Percentiles rank a stretch among this genome's conserved stretches.
Evolutionary conservation across 2,113 vertebrate genomes (phyloP).

Genomic region (Nycticorax nycticorax): DNA sequence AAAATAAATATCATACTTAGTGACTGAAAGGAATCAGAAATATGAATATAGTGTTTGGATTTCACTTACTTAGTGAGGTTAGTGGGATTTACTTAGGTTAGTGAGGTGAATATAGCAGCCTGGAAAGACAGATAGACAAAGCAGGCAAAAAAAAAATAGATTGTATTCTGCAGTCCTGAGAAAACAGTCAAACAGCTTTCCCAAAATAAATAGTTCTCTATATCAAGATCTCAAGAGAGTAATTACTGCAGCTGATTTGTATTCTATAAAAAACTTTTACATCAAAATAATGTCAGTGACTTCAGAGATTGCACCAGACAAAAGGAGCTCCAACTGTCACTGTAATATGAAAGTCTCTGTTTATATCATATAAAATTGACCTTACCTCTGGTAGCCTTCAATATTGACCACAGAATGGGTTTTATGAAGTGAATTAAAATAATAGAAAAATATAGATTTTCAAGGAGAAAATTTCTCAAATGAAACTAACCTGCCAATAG

Average conservation of each 20-base stretch:
- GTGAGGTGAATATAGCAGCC: neutral
- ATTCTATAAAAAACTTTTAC: neutral
- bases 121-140: neutral
- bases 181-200: neutral
- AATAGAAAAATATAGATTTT: neutral
- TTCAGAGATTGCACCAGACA: neutral
- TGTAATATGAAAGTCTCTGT: neutral
- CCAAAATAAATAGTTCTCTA: constrained; percentile 5
- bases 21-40: neutral
- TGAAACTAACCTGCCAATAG: neutral
- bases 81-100: neutral
- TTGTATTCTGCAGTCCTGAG: neutral
- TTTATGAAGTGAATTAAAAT: neutral
- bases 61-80: neutral
- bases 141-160: neutral
- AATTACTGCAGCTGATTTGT: constrained; percentile 14
- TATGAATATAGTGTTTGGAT: neutral
- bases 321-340: neutral
- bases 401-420: neutral
- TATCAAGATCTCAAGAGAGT: neutral
- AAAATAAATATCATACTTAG: neutral
- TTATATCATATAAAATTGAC: neutral
- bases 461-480: neutral
- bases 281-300: neutral
- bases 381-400: neutral